These are phyloP conservation scores for Cantharis rufa DNA, from an alignment of 2,888 invertebrate species.

Conservation along the genomic window DNA sequence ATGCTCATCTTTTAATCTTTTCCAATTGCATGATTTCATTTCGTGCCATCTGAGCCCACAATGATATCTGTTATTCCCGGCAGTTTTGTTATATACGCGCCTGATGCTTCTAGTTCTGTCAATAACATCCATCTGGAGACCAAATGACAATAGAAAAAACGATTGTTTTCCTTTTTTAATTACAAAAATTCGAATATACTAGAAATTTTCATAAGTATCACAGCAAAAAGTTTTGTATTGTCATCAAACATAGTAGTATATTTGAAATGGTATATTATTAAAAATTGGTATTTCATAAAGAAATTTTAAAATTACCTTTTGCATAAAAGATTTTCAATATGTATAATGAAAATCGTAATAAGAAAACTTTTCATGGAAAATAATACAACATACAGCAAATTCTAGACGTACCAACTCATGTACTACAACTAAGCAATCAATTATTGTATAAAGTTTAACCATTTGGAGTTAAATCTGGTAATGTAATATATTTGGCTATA, in stretches of 20 bases:
- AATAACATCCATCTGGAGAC: slow-evolving; percentile 22
- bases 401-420: background rate
- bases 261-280: background rate
- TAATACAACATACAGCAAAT: background rate
- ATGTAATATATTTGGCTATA: background rate
- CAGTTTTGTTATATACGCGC: slow-evolving; percentile 18
- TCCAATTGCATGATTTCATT: slow-evolving; percentile 34
- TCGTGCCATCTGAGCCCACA: slow-evolving; percentile 29
- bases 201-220: background rate
- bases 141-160: slow-evolving; percentile 6
- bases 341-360: background rate
- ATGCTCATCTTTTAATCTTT: slow-evolving; percentile 37
- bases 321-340: background rate
- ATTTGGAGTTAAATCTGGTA: background rate
- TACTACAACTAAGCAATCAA: background rate
- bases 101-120: slow-evolving; percentile 12
- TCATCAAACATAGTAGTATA: background rate
- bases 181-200: background rate
- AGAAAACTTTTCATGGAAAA: background rate
- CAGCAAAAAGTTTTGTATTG: background rate
- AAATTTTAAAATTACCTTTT: background rate
- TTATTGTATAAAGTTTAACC: background rate
- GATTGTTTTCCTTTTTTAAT: background rate
- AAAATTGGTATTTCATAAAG: background rate
- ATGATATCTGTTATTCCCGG: slow-evolving; percentile 23